These are phyloP conservation scores for Mesopsocus fuscifrons DNA, from an alignment of 2,888 invertebrate species.

Conservation along the genomic window DNA sequence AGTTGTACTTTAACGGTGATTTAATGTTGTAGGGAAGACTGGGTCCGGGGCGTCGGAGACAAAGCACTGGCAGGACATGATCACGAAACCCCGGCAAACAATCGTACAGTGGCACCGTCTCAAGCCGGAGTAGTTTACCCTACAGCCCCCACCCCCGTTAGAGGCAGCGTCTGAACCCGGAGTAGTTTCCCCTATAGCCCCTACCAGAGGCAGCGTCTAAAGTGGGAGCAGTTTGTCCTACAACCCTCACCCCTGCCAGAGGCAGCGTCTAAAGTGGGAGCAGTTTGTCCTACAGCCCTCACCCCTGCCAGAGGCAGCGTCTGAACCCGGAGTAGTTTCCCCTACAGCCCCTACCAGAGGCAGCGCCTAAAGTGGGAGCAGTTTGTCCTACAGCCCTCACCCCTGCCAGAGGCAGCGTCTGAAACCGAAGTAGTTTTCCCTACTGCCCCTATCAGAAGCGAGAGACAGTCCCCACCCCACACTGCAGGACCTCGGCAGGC, in stretches of 20 bases:
- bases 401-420: constrained; percentile 97
- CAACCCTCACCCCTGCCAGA: too few species aligned
- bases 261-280: constrained; percentile 91
- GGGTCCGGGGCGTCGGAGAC: constrained; percentile 90
- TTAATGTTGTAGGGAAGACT: constrained; percentile 78
- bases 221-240: constrained; percentile 51
- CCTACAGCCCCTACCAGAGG: constrained; percentile 44
- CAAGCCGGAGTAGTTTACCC: constrained; percentile 61
- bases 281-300: constrained; percentile 30
- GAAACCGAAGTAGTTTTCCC: constrained; percentile 58
- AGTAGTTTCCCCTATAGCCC: constrained; percentile 33
- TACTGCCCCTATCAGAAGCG: too few species aligned
- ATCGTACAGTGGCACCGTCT: constrained; percentile 95
- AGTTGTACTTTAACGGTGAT: too few species aligned
- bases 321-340: constrained; percentile 71
- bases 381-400: constrained; percentile 20
- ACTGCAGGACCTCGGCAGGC: too few species aligned
- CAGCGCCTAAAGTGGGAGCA: constrained; percentile 89
- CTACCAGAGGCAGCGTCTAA: constrained; percentile 96
- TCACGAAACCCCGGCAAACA: constrained; percentile 87
- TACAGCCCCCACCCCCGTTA: constrained; percentile 37
- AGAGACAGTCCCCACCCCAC: too few species aligned
- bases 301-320: constrained; percentile 98
- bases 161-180: constrained; percentile 92
- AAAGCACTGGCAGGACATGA: constrained; percentile 98